phyloP scores from a whole-genome alignment of 1,140 invertebrate genomes.

The Cherax destructor region DNA sequence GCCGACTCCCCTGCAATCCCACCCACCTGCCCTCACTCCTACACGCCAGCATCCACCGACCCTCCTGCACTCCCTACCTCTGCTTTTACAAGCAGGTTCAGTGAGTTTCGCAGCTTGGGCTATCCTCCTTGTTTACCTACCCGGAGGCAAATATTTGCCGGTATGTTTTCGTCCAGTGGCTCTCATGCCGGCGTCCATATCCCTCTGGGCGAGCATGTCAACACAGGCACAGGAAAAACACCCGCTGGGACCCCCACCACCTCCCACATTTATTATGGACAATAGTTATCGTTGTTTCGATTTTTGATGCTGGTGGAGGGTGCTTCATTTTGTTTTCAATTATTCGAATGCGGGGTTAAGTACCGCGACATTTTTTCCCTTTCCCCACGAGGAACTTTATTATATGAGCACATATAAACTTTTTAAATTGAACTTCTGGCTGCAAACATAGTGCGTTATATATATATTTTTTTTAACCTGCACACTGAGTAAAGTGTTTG shows the following conservation, averaged over 20 bases:
- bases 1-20: background rate
- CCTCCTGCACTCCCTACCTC: background rate
- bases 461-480: slow-evolving; percentile 7
- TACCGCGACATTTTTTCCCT: slow-evolving; percentile 24
- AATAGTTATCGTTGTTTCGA: slow-evolving; percentile 46
- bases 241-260: background rate
- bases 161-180: slow-evolving; percentile 38
- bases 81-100: slow-evolving; percentile 16
- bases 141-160: slow-evolving; percentile 43
- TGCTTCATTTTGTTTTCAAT: slow-evolving; percentile 62
- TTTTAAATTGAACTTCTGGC: slow-evolving; percentile 51
- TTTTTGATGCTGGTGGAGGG: slow-evolving; percentile 30
- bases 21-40: background rate
- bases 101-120: slow-evolving; percentile 19
- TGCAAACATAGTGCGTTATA: slow-evolving; percentile 24
- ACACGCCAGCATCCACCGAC: too few relatives aligned
- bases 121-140: slow-evolving; percentile 39
- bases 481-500: slow-evolving; percentile 35
- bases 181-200: slow-evolving; percentile 31
- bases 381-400: slow-evolving; percentile 39
- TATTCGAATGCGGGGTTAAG: slow-evolving; percentile 56
- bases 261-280: slow-evolving; percentile 50
- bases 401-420: slow-evolving; percentile 53
- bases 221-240: slow-evolving; percentile 24
- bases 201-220: slow-evolving; percentile 39